These are phyloP conservation scores for Homarus gammarus DNA, from an alignment of 2,888 invertebrate species.

Conservation along the genomic window DNA sequence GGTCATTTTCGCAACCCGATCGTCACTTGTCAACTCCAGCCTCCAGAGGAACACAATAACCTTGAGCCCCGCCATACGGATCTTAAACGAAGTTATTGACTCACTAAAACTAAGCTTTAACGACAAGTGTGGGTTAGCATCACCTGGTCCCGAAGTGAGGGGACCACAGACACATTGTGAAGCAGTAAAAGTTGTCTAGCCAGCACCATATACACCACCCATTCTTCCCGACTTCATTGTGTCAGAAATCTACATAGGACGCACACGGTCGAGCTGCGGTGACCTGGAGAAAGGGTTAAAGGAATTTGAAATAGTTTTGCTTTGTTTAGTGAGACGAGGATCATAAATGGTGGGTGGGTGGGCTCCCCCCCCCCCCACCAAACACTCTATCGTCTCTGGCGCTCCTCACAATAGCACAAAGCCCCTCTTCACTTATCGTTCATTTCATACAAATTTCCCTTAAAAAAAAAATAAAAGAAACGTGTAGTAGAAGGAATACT, in stretches of 20 bases:
- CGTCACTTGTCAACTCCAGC: slow-evolving; percentile 47
- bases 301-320: slow-evolving; percentile 51
- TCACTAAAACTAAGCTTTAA: neutral
- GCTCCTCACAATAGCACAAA: neutral
- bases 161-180: slow-evolving; percentile 28
- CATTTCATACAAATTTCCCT: neutral
- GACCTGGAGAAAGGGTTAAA: slow-evolving; percentile 49
- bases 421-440: neutral
- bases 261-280: slow-evolving; percentile 36
- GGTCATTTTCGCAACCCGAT: slow-evolving; percentile 56
- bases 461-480: neutral
- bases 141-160: neutral
- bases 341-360: slow-evolving; percentile 27
- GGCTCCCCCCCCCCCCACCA: neutral
- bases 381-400: too few species aligned
- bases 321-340: slow-evolving; percentile 36
- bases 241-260: slow-evolving; percentile 40
- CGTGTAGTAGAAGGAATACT: neutral
- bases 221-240: slow-evolving; percentile 28
- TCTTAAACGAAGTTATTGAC: neutral
- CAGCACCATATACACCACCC: slow-evolving; percentile 32
- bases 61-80: neutral
- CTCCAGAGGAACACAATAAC: neutral
- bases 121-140: neutral
- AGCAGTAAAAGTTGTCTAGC: slow-evolving; percentile 24